A percentile compares a stretch with the other conserved stretches of the same genome.
These are phyloP conservation scores for Ennomos fuscantarius DNA, from an alignment of 2,888 invertebrate species.

Conservation along the genomic window DNA sequence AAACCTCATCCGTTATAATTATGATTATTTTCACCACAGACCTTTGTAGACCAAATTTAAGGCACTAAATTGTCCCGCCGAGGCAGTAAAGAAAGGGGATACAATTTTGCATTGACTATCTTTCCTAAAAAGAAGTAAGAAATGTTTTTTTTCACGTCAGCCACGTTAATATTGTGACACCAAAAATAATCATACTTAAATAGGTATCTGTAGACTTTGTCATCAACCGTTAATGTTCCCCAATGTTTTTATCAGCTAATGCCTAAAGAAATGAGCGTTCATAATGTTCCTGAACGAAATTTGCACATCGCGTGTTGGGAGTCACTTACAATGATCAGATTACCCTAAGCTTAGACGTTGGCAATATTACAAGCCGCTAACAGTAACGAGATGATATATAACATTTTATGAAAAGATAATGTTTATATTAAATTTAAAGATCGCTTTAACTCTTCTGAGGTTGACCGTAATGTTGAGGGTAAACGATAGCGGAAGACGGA, in stretches of 20 bases:
- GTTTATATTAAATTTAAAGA: too few relatives aligned
- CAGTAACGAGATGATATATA: constrained; percentile 8
- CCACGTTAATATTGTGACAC: not conserved
- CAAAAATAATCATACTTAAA: not conserved
- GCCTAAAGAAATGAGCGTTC: constrained; percentile 20
- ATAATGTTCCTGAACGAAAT: constrained; percentile 30
- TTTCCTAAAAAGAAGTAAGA: not conserved
- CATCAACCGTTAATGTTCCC: constrained; percentile 11
- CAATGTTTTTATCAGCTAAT: constrained; percentile 30
- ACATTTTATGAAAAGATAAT: not conserved
- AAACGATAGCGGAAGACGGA: too few relatives aligned
- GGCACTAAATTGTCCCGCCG: not conserved
- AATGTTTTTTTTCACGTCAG: not conserved
- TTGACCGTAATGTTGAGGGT: too few relatives aligned
- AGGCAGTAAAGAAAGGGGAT: too few relatives aligned
- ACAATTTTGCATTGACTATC: too few relatives aligned
- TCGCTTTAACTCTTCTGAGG: too few relatives aligned
- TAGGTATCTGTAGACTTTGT: not conserved
- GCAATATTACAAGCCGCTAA: constrained; percentile 18
- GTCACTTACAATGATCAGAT: constrained; percentile 39
- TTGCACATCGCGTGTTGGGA: constrained; percentile 37
- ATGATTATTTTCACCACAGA: constrained; percentile 6
- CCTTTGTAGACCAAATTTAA: not conserved
- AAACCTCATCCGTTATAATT: constrained; percentile 12
- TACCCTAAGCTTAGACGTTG: constrained; percentile 19